Evolutionary conservation across 2,888 invertebrate genomes (phyloP).

Genomic region (Meteorus cinctellus): DNA sequence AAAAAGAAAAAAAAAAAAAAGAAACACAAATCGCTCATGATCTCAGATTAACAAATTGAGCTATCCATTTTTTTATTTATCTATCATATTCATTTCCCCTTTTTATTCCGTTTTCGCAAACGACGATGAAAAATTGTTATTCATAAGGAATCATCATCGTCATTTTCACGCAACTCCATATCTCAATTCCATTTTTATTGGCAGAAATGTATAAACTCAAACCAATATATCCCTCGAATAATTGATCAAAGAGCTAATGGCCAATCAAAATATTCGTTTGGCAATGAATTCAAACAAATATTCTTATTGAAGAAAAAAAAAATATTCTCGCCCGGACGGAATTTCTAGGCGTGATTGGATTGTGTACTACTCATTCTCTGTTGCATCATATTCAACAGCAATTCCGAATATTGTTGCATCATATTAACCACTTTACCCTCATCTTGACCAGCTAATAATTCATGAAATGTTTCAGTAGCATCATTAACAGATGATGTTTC

Average conservation of each 20-base stretch:
- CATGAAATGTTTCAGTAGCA: constrained; percentile 75
- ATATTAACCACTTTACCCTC: constrained; percentile 76
- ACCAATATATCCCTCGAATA: constrained; percentile 28
- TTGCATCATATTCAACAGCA: constrained; percentile 78
- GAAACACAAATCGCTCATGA: constrained; percentile 34
- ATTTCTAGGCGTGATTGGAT: constrained; percentile 63
- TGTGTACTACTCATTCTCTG: constrained; percentile 75
- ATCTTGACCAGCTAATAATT: constrained; percentile 73
- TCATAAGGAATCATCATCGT: not conserved
- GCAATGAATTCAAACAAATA: constrained; percentile 45
- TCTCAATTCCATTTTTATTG: constrained; percentile 14
- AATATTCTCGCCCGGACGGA: constrained; percentile 48
- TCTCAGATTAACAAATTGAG: constrained; percentile 10
- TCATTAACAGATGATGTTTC: constrained; percentile 72
- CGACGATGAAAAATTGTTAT: constrained; percentile 12
- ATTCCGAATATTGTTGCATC: constrained; percentile 79
- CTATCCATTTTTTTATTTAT: not conserved
- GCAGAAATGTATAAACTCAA: constrained; percentile 27
- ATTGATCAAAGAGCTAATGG: constrained; percentile 43
- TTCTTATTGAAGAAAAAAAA: not conserved
- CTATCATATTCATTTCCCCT: too few species aligned
- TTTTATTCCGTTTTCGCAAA: not conserved
- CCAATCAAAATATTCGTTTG: constrained; percentile 50
- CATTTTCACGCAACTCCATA: not conserved
- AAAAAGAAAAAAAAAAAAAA: not conserved